Base-by-base conservation (phyloP, 2,888 invertebrate genomes). In the Xestia rhomboidea region DNA sequence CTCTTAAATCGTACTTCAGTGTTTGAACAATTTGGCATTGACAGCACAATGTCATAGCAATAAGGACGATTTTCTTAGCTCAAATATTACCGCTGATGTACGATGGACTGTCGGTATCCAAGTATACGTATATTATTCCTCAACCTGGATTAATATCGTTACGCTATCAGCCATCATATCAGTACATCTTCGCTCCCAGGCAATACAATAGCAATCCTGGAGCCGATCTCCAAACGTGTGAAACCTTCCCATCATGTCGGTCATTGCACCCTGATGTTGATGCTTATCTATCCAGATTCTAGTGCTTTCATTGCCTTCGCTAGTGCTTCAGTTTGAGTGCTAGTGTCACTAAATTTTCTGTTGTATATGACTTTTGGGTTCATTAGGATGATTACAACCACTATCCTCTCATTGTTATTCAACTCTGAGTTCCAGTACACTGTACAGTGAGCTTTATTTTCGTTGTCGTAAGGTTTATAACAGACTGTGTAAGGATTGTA, bases 141-240 rank as follows among this genome's bases (percentile, higher is more conserved):
- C 62, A 80, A 73, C 44, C 62, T 68, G 82, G 82, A 81, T 82
- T 82, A 70, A 69, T 62, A 70, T 84, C 46, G n/a, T 73, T n/a
- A 68, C 38, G 46, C 13, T 82, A 82, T 82, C 70, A 70, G 11
- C 27, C 21, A 64, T 66, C 34, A 66, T 46, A 78, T 69, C 84
- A 64, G 60, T 7, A 34, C 68, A 82, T 73, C 77, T 84, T 66
- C 30, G 46, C 76, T 84, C 84, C 79, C 87, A 84, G 13, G 74
- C 49, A 27, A 54, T 69, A 86, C 87, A 84, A 86, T 86, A 8
- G 78, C 46, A 67, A 79, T 86, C 84, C 84, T 64, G 66, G 60
- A 11, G n/a, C 60, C 69, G 41, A 77, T 86, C 83, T 86, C 18
- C n/a, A 38, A 63, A 83, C 79, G 83, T 86, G 86, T 75, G 83